Conservation (phyloP, 2,888 invertebrate genomes). For the Xylocampa areola region DNA sequence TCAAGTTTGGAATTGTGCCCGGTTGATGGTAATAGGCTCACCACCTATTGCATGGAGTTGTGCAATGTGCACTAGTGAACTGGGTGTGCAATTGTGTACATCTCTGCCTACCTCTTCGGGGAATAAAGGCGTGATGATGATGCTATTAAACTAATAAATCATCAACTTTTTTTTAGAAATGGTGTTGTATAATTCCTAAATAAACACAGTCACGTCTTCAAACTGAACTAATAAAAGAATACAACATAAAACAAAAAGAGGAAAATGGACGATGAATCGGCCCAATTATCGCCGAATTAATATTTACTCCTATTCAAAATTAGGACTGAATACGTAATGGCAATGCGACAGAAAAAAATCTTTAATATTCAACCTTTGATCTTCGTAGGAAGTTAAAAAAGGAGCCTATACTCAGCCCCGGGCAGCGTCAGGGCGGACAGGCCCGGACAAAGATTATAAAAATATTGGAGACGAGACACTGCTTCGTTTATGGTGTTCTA, state of each 20-base stretch:
- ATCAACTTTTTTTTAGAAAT: too few species aligned
- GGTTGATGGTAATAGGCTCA: too few species aligned
- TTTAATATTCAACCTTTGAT: conserved; percentile 63
- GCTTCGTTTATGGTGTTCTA: background rate
- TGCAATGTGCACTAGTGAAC: too few species aligned
- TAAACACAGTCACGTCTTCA: background rate
- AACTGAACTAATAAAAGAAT: background rate
- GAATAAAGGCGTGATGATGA: too few species aligned
- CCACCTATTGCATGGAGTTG: too few species aligned
- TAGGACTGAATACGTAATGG: conserved; percentile 48
- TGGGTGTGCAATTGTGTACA: too few species aligned
- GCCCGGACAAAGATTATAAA: conserved; percentile 14
- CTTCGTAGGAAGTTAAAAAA: conserved; percentile 58
- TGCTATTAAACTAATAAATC: too few species aligned
- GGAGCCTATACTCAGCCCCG: conserved; percentile 43
- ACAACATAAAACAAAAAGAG: conserved; percentile 3
- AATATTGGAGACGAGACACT: conserved; percentile 1
- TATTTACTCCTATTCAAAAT: conserved; percentile 56
- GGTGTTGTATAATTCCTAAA: background rate
- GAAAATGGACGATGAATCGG: conserved; percentile 31
- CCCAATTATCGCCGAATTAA: conserved; percentile 55
- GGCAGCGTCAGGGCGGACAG: conserved; percentile 24
- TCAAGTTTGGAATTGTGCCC: too few species aligned
- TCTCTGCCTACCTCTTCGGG: too few species aligned
- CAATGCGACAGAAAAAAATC: conserved; percentile 53